A percentile compares a stretch with the other conserved stretches of the same genome.
These are phyloP conservation scores for Tachyglossus aculeatus DNA, from an alignment of 2,797 vertebrate genomes.

Conservation along the genomic window DNA sequence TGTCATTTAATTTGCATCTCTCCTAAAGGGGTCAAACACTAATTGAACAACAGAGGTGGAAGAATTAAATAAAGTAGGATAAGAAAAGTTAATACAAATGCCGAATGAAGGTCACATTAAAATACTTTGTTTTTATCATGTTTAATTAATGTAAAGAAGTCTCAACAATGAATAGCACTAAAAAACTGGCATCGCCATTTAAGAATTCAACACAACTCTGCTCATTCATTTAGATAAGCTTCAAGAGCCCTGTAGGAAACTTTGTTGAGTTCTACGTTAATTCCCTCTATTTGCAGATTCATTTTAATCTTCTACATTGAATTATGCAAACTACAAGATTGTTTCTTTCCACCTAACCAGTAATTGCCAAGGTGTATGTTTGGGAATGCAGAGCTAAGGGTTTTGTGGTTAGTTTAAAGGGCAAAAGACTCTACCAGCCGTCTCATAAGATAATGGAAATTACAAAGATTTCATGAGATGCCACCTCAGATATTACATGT, in stretches of 20 bases:
- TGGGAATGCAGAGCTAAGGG: background rate
- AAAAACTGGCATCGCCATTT: conserved; percentile 45
- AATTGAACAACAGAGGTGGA: conserved; percentile 99
- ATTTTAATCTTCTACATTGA: conserved; percentile 22
- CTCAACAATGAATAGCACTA: conserved; percentile 63
- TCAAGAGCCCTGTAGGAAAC: conserved; percentile 34
- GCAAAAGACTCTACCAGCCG: conserved; percentile 4
- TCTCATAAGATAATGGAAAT: background rate
- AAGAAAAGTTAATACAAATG: conserved; percentile 98
- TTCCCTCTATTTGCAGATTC: background rate
- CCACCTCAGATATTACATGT: background rate
- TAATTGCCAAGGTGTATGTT: conserved; percentile 13
- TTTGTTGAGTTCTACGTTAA: background rate
- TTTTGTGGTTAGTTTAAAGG: background rate
- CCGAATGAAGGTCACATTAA: conserved; percentile 98
- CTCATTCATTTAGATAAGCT: conserved; percentile 32
- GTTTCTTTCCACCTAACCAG: conserved; percentile 7
- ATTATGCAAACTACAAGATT: conserved; percentile 22
- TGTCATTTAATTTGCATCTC: conserved; percentile 99
- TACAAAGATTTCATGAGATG: conserved; percentile 14
- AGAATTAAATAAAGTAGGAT: conserved; percentile 86
- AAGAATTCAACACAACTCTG: conserved; percentile 6
- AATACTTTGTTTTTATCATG: conserved; percentile 80
- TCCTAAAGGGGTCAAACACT: conserved; percentile 99
- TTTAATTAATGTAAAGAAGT: conserved; percentile 84